Conservation (phyloP, 2,888 invertebrate genomes). For the Leucoma salicis region DNA sequence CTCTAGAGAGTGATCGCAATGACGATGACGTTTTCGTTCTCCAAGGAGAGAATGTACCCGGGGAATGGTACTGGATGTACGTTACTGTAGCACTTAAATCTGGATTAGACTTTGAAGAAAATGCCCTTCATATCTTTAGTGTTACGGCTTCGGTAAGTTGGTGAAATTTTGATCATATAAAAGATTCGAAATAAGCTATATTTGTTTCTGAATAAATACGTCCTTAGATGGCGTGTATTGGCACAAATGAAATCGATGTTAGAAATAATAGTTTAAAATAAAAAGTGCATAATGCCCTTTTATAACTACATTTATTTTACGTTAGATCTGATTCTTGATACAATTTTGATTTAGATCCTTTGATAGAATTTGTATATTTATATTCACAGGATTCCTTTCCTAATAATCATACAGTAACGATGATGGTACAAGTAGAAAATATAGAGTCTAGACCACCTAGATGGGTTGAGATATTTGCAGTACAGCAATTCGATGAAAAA, state of each 20-base stretch:
- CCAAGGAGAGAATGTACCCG: conserved; percentile 38
- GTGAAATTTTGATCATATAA: too few species aligned
- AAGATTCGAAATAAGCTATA: too few species aligned
- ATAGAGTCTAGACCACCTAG: conserved; percentile 81
- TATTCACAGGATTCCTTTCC: conserved; percentile 61
- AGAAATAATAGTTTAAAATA: too few species aligned
- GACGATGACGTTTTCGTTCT: conserved; percentile 65
- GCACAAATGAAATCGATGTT: too few species aligned
- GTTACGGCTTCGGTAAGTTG: conserved; percentile 77
- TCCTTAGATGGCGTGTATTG: too few species aligned
- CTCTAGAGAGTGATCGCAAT: conserved; percentile 58
- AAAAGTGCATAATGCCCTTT: too few species aligned
- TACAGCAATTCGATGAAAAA: conserved; percentile 82
- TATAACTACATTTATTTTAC: too few species aligned
- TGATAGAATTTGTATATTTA: neutral
- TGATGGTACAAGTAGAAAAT: conserved; percentile 82
- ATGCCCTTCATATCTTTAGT: conserved; percentile 78
- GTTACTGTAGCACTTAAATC: conserved; percentile 54
- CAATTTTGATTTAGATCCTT: too few species aligned
- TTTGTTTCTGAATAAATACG: too few species aligned
- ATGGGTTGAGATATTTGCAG: conserved; percentile 82
- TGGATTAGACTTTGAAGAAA: conserved; percentile 68
- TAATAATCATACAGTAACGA: conserved; percentile 64
- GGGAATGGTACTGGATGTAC: conserved; percentile 53
- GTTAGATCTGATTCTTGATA: too few species aligned